Evolutionary conservation across 1,140 invertebrate species (phyloP).

Genomic region (Ceratina calcarata): DNA sequence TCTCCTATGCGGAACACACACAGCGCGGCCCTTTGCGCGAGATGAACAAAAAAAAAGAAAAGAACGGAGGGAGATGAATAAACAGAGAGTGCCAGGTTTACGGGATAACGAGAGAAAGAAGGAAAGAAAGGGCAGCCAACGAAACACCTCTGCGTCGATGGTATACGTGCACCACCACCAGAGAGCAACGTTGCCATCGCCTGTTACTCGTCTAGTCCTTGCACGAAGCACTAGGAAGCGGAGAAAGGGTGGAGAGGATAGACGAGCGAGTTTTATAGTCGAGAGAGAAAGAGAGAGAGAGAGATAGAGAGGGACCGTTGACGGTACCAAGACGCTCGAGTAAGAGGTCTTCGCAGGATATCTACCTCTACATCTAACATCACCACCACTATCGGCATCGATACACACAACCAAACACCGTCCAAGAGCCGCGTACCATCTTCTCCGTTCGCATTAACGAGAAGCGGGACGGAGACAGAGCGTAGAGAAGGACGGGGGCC

Average conservation of each 20-base stretch:
- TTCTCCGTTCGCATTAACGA: constrained; percentile 36
- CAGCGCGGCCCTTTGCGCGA: constrained; percentile 27
- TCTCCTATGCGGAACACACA: constrained; percentile 16
- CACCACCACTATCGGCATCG: constrained; percentile 4
- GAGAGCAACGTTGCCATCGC: constrained; percentile 13
- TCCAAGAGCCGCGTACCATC: constrained; percentile 34
- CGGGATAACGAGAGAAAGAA: neutral
- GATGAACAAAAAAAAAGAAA: constrained; percentile 20
- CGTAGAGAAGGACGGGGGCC: constrained; percentile 20
- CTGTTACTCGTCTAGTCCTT: constrained; percentile 27
- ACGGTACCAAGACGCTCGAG: constrained; percentile 38
- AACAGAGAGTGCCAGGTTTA: constrained; percentile 23
- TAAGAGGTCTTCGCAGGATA: constrained; percentile 67
- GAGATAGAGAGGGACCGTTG: constrained; percentile 22
- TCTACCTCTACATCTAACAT: constrained; percentile 49
- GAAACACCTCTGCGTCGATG: constrained; percentile 24
- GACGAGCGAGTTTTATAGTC: neutral
- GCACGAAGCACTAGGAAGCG: constrained; percentile 21
- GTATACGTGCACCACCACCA: neutral
- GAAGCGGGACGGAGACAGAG: constrained; percentile 31
- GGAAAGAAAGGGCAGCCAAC: constrained; percentile 23
- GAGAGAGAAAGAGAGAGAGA: neutral
- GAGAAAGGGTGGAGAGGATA: constrained; percentile 28
- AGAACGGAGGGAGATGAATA: constrained; percentile 23
- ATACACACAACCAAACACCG: constrained; percentile 29